Base-by-base conservation (phyloP, 1,140 invertebrate genomes). In the Nasonia vitripennis region DNA sequence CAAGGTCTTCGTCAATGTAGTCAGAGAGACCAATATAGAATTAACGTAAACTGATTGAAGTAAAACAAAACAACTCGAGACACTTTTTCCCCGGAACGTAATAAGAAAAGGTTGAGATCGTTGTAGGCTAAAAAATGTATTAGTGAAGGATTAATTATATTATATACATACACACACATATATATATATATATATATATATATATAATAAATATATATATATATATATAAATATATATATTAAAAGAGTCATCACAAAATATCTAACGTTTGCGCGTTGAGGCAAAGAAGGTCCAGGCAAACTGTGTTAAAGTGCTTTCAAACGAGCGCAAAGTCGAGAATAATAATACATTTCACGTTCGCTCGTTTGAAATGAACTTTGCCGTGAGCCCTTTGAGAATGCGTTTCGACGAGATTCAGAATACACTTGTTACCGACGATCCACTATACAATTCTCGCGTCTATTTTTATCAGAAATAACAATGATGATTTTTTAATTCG, bases 91-190 rank as follows among this genome's bases (percentile, higher is more conserved):
- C 62, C 45, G 48, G 10, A 77, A 83, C 31, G 37, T 75, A 37
- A 37, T 20, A 51, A 77, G 67, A 79, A 71, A 34, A 17, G 23
- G 10, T 79, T 78, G 27, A 79, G 20, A 84, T 78, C 62, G 41
- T 78, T 45, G 51, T 78, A 77, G 37, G 37, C 27, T 70, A 78
- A 77, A 31, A 77, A 31, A 34, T 83, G 67, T 68, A 71, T 84
- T 78, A 84, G 48, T 4, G 73, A 41, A 23, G 27, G n/a, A 81
- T 81, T 83, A 71, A 78, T 78, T 20, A 17, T 62, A 62, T 62
- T 48, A 48, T 48, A 48, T 48, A 48, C 0, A 48, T 55, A 48
- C 9, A 48, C 9, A 55, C 1, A 12, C 17, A 48, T 17, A 51
- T 17, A 51, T 51, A 51, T 51, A 51, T 51, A 51, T 14, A 51